A percentile compares a stretch with the other conserved stretches of the same genome.
phyloP scores from a whole-genome alignment of 37 sponge, comb jelly and placozoan genomes.

The Spongilla lacustris region DNA sequence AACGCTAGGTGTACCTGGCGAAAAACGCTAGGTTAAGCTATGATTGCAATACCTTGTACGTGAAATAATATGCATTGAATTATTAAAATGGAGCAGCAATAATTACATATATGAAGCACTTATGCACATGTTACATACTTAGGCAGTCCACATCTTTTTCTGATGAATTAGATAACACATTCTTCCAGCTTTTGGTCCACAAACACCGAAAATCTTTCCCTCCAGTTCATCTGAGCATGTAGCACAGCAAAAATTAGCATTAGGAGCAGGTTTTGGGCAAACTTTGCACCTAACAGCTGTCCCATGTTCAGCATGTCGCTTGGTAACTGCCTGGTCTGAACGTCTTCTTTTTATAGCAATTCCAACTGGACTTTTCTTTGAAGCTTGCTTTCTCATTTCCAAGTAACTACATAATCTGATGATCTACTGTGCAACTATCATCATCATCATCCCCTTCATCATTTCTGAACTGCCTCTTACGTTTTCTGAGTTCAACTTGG shows the following conservation, averaged over 20 bases:
- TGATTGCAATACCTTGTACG: no score
- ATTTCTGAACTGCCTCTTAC: neutral
- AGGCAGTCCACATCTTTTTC: neutral
- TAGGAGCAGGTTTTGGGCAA: neutral
- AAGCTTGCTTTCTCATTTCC: neutral
- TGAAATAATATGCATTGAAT: no score
- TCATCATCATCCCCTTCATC: slow-evolving; percentile 1
- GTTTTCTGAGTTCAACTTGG: neutral
- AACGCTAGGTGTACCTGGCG: no score
- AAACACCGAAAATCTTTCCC: neutral
- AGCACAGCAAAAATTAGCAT: neutral
- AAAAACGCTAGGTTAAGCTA: no score
- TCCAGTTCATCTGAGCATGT: neutral
- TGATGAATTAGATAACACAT: neutral
- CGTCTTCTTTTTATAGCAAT: neutral
- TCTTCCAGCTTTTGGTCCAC: neutral
- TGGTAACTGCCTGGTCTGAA: neutral
- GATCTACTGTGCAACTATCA: neutral
- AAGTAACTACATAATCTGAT: slow-evolving; percentile 1
- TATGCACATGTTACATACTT: neutral
- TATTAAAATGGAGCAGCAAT: no score
- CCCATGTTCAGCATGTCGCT: neutral
- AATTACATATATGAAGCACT: no score
- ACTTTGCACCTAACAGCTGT: neutral
- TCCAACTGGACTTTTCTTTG: neutral